Conservation (phyloP, 2,113 vertebrate genomes). For the Hippocampus zosterae region DNA sequence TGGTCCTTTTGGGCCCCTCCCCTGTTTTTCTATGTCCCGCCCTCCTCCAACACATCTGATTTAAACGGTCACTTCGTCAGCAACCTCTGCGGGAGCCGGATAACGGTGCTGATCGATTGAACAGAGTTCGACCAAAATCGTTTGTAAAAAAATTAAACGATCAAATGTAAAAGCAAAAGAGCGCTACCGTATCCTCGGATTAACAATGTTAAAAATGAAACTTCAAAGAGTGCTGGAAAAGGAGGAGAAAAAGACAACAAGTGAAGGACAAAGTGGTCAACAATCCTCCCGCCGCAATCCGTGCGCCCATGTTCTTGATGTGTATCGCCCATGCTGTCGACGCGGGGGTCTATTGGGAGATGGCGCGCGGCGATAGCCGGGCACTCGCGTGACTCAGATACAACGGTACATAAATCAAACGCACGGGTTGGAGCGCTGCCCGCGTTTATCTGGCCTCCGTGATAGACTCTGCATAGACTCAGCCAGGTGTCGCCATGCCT, state of each 20-base stretch:
- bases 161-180: not conserved
- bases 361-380: constrained; percentile 70
- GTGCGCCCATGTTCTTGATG: constrained; percentile 67
- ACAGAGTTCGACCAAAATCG: too few species aligned
- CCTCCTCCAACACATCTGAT: too few species aligned
- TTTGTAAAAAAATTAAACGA: not conserved
- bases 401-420: constrained; percentile 78
- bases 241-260: constrained; percentile 7
- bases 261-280: constrained; percentile 22
- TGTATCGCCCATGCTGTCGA: constrained; percentile 70
- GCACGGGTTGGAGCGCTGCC: constrained; percentile 42
- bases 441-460: constrained; percentile 62
- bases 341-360: constrained; percentile 72
- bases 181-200: too few species aligned
- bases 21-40: too few species aligned
- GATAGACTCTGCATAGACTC: constrained; percentile 63
- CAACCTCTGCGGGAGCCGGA: too few species aligned
- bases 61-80: too few species aligned
- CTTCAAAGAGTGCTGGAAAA: constrained; percentile 11
- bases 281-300: constrained; percentile 16
- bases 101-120: too few species aligned
- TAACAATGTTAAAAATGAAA: not conserved
- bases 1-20: too few species aligned
- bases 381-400: constrained; percentile 62
- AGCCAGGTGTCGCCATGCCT: constrained; percentile 46